Conservation (phyloP, 1,140 invertebrate genomes). For the Drosophila tropicalis region DNA sequence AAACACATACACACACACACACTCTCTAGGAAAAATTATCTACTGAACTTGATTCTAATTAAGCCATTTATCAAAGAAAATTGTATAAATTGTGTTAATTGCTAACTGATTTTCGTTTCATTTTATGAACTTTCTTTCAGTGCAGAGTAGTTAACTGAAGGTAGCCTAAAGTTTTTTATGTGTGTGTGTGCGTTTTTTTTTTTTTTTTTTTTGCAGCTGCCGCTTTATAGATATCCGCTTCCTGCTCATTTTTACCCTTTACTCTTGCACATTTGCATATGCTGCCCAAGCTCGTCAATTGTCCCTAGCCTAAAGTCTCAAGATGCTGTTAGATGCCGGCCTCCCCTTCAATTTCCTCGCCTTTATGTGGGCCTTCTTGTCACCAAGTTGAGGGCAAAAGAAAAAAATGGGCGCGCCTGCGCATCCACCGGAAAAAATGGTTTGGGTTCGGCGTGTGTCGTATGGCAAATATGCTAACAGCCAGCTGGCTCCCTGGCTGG, state of each 20-base stretch:
- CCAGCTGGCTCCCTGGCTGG: slow-evolving; percentile 29
- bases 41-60: not conserved
- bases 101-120: too few relatives aligned
- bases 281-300: slow-evolving; percentile 18
- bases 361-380: not conserved
- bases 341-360: not conserved
- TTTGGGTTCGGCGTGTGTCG: not conserved
- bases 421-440: slow-evolving; percentile 30
- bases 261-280: slow-evolving; percentile 55
- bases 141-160: slow-evolving; percentile 29
- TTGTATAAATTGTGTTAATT: not conserved
- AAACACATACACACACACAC: slow-evolving; percentile 9
- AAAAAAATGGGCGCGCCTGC: slow-evolving; percentile 48
- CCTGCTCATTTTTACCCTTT: slow-evolving; percentile 8
- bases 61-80: not conserved
- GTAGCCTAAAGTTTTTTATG: slow-evolving; percentile 26
- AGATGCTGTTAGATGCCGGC: slow-evolving; percentile 7
- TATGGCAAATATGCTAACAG: slow-evolving; percentile 59
- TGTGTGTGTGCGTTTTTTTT: too few relatives aligned
- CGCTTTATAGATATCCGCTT: slow-evolving; percentile 43
- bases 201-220: slow-evolving; percentile 47
- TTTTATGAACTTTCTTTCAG: slow-evolving; percentile 15
- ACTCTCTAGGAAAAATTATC: slow-evolving; percentile 29
- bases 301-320: slow-evolving; percentile 11
- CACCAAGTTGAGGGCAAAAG: slow-evolving; percentile 26